Conservation (phyloP, 2,888 invertebrate species). For the Dryadula phaetusa region DNA sequence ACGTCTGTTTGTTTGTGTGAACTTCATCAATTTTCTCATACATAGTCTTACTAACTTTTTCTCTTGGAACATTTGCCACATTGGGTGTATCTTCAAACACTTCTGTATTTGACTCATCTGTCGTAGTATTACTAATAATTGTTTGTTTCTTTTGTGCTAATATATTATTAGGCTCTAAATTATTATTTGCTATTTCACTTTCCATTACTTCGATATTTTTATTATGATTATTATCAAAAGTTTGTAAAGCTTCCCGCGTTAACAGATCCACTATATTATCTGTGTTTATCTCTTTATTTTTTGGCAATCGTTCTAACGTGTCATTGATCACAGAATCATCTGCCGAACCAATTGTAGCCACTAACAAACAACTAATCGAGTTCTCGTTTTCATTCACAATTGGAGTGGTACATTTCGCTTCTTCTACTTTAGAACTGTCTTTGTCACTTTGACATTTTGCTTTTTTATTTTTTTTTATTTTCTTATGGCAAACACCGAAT, state of each 20-base stretch:
- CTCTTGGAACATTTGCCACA: slow-evolving; percentile 45
- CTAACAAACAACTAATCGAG: slow-evolving; percentile 56
- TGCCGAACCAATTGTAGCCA: slow-evolving; percentile 59
- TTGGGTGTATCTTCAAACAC: slow-evolving; percentile 57
- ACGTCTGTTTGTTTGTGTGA: slow-evolving; percentile 11
- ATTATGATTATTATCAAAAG: background rate
- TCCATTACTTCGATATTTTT: background rate
- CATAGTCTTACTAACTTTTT: slow-evolving; percentile 42
- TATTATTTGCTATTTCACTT: background rate
- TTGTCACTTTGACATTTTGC: slow-evolving; percentile 30
- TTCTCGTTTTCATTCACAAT: slow-evolving; percentile 52
- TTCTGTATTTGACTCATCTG: slow-evolving; percentile 66
- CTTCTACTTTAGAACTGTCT: slow-evolving; percentile 21
- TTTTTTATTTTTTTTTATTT: slow-evolving; percentile 21
- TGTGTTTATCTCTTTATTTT: slow-evolving; percentile 54
- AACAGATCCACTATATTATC: slow-evolving; percentile 63
- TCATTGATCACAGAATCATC: slow-evolving; percentile 64
- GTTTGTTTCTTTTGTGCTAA: slow-evolving; percentile 20
- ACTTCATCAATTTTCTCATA: slow-evolving; percentile 40
- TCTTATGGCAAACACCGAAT: slow-evolving; percentile 53
- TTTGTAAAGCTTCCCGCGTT: slow-evolving; percentile 61
- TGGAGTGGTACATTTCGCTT: slow-evolving; percentile 49
- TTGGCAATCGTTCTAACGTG: slow-evolving; percentile 58
- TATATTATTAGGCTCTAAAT: slow-evolving; percentile 3
- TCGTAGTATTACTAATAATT: slow-evolving; percentile 55